Base-by-base conservation (phyloP, 2,888 invertebrate genomes). In the Drosophila testacea region DNA sequence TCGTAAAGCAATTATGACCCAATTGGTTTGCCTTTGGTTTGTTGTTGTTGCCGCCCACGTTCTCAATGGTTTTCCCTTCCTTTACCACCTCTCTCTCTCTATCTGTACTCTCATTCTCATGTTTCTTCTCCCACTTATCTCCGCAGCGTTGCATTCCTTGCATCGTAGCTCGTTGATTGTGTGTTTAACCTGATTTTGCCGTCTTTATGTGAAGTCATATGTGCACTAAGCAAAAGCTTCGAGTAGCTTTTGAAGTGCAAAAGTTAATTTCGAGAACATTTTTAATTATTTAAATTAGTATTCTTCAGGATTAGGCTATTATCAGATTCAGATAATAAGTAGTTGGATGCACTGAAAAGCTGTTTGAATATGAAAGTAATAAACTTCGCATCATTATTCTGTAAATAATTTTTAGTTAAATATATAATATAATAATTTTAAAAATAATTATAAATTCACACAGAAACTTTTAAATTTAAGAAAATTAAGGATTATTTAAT, bases 1-100 rank as follows among this genome's bases (percentile, higher is more conserved):
- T 63, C 82, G 71, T 83, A 88, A 88, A 79, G 88, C 88, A 88
- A 85, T 83, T 83, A 85, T 88, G 83, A 83, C 88, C 83, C 83
- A 83, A 83, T 88, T 83, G 85, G 79, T 79, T 79, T 81, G 73
- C 76, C 83, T 83, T 81, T 79, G 84, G 81, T 78, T 78, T 83
- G 70, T 30, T 39, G 47, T 52, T 41, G 27, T 11, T 42, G 11
- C 44, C 50, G 48, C 32, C 32, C 36, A n/a, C 22, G 22, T 27
- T 48, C 44, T 28, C 44, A 27, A 16, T 42, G 27, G 9, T 46
- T 39, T 10, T 22, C 32, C 1, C 16, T 16, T 16, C 16, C 16
- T 1, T 16, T 16, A 16, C 16, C 6, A 22, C 16, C n/a, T 6
- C 42, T 10, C 27, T 30, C 44, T 4, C n/a, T 11, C 9, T 16